Base-by-base conservation (phyloP, 2,797 vertebrate species). In the Chiroxiphia lanceolata region DNA sequence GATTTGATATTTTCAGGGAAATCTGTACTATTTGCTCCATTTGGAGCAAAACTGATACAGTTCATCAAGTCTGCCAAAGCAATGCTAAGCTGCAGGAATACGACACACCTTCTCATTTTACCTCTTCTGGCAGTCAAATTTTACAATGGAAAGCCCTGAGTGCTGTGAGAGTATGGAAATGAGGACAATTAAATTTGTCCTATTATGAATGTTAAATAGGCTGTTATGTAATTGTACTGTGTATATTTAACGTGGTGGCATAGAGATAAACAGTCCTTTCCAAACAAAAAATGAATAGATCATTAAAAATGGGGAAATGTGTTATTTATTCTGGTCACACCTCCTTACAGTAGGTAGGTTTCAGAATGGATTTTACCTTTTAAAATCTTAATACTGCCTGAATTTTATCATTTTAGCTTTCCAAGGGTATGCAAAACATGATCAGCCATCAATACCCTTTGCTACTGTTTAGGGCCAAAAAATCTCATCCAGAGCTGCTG, bases 101-200 rank as follows among this genome's bases (percentile, higher is more conserved):
- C 1, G 11, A 19, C 33, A 79, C 42, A 75, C 50, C 47, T 77
- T 56, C 78, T 83, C 84, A 70, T 87, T 96, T 94, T 61, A 95
- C 59, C 87, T 93, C 89, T 94, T 79, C 92, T 87, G 81, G 63
- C 40, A 95, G 68, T 50, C 85, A 83, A 84, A 87, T 68, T 87
- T 94, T 70, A 70, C 61, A 87, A 33, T 19, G 48, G 64, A 56
- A 84, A 93, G 75, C 21, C 25, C 70, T 34, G 50, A 85, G 45
- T 70, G 54, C 61, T 74, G 42, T 0, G 0, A 72, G 48, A 93
- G 31, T 48, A 95, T 92, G 94, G 65, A 96, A 89, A 92, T 17
- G 25, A 92, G 50, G 36, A 87, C n/a, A 94, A 95, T 82, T 88
- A 92, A 89, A 89, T 83, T n/a, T 50, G 11, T 47, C 40, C 67